Evolutionary conservation across 2,888 invertebrate species (phyloP), one percentile per base, ranked within the genome.

Genomic region (Thysanoteuthis rhombus): DNA sequence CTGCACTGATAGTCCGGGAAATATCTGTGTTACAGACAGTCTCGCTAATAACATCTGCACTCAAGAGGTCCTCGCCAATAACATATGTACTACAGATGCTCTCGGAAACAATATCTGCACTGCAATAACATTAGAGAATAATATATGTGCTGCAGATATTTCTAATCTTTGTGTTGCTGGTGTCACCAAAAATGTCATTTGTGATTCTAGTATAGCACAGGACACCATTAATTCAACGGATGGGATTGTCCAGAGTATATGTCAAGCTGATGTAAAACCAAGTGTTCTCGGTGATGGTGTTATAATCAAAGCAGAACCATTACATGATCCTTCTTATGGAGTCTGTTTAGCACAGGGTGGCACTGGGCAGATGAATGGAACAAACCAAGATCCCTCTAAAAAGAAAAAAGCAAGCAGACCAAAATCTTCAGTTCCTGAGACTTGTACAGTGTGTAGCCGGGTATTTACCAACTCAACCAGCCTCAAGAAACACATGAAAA

Each of bases 401-500:
- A 92, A 92, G 92, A 92, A 92, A 92, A 92, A 45, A 92, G 16
- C 92, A 92, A 92, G 42, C 40, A 40, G 92, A 92, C 92, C 92
- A 92, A 92, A 92, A 45, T 40, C 40, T n/a, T 92, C 92, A n/a
- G 45, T 92, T 40, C 92, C 92, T 45, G 92, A 92, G 92, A 92
- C 92, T 40, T 92, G 92, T 45, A 92, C 92, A 45, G 92, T 92
- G 32, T 92, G 92, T 32, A 92, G 45, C 42, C 92, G 92, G n/a
- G 92, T 92, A 45, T 92, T 92, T 92, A 92, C 92, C 16, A 92
- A 92, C 45, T 32, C 92, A 42, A 92, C 92, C 42, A 92, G 92
- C 32, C 39, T 92, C n/a, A 92, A 92, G n/a, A 92, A 92, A 92
- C 92, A 92, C 92, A 92, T 92, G 92, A 92, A 92, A 40, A 92